These are phyloP conservation scores for Acrocephalus arundinaceus DNA, from an alignment of 2,113 vertebrate genomes.

Conservation along the genomic window DNA sequence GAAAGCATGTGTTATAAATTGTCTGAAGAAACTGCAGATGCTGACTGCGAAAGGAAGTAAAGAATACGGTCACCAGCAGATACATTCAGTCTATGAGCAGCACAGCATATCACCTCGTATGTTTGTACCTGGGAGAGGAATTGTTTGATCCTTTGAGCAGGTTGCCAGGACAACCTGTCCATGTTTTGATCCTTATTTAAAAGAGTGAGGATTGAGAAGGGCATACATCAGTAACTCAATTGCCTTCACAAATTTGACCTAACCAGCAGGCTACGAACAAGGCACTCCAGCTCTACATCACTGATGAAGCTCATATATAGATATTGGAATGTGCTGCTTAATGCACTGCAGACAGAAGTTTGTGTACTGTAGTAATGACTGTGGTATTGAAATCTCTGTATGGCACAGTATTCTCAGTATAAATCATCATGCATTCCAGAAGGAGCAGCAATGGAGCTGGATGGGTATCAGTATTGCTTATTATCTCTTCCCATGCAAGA, in stretches of 20 bases:
- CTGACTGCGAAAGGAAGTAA: background rate
- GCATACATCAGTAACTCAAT: background rate
- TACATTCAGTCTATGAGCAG: background rate
- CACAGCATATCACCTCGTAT: background rate
- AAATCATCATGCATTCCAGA: background rate
- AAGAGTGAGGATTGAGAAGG: background rate
- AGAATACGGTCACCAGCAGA: background rate
- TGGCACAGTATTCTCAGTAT: background rate
- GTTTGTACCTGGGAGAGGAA: background rate
- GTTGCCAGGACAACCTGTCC: background rate
- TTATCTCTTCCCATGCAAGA: background rate
- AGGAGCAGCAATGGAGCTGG: background rate
- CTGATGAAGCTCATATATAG: background rate
- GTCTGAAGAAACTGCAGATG: background rate
- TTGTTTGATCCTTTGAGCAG: background rate
- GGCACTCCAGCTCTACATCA: background rate
- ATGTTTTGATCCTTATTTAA: background rate
- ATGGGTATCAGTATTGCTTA: background rate
- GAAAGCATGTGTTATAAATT: background rate
- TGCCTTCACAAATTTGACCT: background rate
- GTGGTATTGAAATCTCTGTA: background rate
- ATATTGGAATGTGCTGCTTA: background rate
- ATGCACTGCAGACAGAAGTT: background rate
- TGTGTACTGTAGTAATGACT: background rate
- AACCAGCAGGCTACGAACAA: background rate